Evolutionary conservation across 2,113 vertebrate species (phyloP).

Genomic region (Cephalopterus ornatus): DNA sequence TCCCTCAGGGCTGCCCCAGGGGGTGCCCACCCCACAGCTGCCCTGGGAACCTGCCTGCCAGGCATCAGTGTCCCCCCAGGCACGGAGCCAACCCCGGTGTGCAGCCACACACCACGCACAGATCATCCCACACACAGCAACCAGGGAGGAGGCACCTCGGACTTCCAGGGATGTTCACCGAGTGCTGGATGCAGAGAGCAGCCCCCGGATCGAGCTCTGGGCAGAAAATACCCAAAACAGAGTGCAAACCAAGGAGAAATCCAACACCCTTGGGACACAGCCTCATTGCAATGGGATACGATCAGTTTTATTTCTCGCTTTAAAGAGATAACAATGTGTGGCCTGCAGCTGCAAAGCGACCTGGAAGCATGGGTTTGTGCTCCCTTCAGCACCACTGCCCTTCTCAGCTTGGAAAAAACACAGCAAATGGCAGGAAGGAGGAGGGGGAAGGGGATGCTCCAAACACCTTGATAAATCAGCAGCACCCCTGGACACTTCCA

Average conservation of each 20-base stretch:
- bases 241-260: not conserved
- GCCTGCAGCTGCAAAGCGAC: not conserved
- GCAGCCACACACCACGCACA: too few species aligned
- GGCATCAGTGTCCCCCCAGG: not conserved
- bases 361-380: not conserved
- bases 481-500: not conserved
- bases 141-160: not conserved
- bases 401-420: not conserved
- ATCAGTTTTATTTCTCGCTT: not conserved
- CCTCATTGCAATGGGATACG: not conserved
- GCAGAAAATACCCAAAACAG: not conserved
- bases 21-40: not conserved
- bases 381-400: not conserved
- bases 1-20: not conserved
- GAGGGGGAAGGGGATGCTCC: too few species aligned
- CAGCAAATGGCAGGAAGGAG: not conserved
- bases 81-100: not conserved
- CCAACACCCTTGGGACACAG: rapidly evolving
- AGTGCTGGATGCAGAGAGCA: not conserved
- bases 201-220: not conserved
- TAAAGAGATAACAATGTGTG: not conserved
- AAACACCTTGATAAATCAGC: too few species aligned
- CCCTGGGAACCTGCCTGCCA: not conserved
- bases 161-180: not conserved
- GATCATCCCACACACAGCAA: not conserved